A percentile compares a stretch with the other conserved stretches of the same genome.
These are phyloP conservation scores for Ciona savignyi DNA, from an alignment of 23 tunicate species.

Conservation along the genomic window DNA sequence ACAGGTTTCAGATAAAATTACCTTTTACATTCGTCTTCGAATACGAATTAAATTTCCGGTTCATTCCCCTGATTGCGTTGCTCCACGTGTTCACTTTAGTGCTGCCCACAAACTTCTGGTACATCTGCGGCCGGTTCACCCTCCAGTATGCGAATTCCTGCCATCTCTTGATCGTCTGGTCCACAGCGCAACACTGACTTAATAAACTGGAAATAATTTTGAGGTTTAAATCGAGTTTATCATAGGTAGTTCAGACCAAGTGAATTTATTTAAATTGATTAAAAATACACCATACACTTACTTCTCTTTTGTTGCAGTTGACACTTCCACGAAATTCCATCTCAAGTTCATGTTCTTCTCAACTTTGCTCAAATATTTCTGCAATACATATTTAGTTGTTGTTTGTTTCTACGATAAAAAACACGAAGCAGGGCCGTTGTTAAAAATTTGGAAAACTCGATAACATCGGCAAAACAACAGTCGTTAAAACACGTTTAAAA, in stretches of 20 bases:
- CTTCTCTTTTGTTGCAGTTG: conserved; percentile 24
- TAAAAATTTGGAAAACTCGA: too few species aligned
- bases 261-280: neutral
- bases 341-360: conserved; percentile 21
- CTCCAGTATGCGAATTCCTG: conserved; percentile 59
- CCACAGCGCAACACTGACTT: conserved; percentile 22
- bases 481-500: too few species aligned
- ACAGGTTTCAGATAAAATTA: too few species aligned
- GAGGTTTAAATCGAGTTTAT: neutral
- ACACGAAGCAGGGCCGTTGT: too few species aligned
- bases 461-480: too few species aligned
- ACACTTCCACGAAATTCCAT: conserved; percentile 43
- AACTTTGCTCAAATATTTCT: conserved; percentile 40
- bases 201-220: conserved; percentile 19
- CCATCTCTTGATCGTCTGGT: conserved; percentile 41
- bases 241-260: neutral
- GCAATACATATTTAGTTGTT: too few species aligned
- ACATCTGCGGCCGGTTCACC: conserved; percentile 36
- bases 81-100: conserved; percentile 15
- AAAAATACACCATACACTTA: neutral
- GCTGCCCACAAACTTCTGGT: conserved; percentile 14
- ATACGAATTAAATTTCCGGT: conserved; percentile 16
- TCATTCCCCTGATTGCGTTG: conserved; percentile 15
- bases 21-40: neutral
- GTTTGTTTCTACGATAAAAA: too few species aligned